These are phyloP conservation scores for Drosophila nikananu DNA, from an alignment of 1,140 invertebrate genomes.

Conservation along the genomic window DNA sequence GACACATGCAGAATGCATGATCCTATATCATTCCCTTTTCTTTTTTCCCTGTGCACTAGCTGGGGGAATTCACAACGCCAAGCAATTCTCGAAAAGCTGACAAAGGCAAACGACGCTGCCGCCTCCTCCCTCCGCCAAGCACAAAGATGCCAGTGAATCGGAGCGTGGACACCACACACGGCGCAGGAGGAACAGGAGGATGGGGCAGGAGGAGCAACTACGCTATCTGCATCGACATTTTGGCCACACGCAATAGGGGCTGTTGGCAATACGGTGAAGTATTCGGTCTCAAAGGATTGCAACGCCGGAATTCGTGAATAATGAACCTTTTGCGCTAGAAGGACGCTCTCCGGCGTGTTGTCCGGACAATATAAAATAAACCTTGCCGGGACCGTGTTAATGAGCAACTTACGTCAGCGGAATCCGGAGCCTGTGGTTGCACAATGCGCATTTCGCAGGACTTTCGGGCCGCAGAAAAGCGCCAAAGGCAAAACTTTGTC, in stretches of 20 bases:
- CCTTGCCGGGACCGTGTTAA: slow-evolving; percentile 41
- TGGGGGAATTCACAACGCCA: slow-evolving; percentile 21
- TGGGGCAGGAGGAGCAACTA: slow-evolving; percentile 1
- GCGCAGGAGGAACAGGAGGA: background rate
- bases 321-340: slow-evolving; percentile 32
- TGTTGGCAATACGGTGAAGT: background rate
- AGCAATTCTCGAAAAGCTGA: slow-evolving; percentile 32
- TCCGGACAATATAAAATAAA: slow-evolving; percentile 37
- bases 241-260: slow-evolving; percentile 32
- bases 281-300: slow-evolving; percentile 36
- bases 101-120: slow-evolving; percentile 44
- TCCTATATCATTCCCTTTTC: no score
- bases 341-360: slow-evolving; percentile 2
- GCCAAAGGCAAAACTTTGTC: slow-evolving; percentile 45
- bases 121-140: slow-evolving; percentile 3
- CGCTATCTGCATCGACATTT: slow-evolving; percentile 44
- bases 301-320: slow-evolving; percentile 25
- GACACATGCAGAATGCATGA: background rate
- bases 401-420: slow-evolving; percentile 58
- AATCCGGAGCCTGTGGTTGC: slow-evolving; percentile 32
- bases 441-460: slow-evolving; percentile 38
- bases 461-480: slow-evolving; percentile 8
- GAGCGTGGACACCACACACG: slow-evolving; percentile 14
- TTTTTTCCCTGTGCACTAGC: slow-evolving; percentile 7
- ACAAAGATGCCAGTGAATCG: slow-evolving; percentile 39